Conservation (phyloP, 2,797 vertebrate genomes). For the Vespertilio murinus region DNA sequence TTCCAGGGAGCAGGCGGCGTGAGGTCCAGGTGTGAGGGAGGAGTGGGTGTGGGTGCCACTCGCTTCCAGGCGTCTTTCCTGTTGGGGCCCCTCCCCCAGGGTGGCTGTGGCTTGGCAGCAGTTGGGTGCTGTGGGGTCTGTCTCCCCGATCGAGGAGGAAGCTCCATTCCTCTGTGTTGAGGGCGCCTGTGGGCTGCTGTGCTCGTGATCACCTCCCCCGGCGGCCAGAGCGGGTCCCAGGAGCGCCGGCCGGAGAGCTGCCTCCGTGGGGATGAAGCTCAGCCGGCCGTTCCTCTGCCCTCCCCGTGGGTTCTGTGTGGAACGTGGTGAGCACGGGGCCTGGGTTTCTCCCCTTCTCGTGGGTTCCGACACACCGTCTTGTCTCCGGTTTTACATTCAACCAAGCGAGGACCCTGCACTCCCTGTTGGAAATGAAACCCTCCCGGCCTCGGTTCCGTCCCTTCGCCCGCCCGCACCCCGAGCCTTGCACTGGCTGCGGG, state of each 20-base stretch:
- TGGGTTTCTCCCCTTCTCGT: accelerated
- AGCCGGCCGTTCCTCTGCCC: background rate
- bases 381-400: background rate
- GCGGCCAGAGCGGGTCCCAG: no score
- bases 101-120: accelerated
- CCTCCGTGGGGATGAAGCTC: background rate
- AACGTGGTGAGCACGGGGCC: background rate
- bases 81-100: background rate
- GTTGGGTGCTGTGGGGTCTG: background rate
- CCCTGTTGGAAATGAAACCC: background rate
- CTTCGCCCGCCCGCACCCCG: background rate
- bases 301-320: background rate
- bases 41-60: accelerated
- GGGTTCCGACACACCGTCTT: background rate
- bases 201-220: background rate
- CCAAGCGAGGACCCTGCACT: background rate
- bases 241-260: background rate
- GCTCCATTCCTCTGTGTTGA: background rate
- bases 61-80: no score
- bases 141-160: background rate
- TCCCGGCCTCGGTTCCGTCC: background rate
- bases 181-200: background rate
- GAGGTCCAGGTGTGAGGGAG: background rate
- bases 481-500: background rate
- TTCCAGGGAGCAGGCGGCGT: accelerated